Conservation (phyloP, 2,797 vertebrate species). For the Pangasius macronema region DNA sequence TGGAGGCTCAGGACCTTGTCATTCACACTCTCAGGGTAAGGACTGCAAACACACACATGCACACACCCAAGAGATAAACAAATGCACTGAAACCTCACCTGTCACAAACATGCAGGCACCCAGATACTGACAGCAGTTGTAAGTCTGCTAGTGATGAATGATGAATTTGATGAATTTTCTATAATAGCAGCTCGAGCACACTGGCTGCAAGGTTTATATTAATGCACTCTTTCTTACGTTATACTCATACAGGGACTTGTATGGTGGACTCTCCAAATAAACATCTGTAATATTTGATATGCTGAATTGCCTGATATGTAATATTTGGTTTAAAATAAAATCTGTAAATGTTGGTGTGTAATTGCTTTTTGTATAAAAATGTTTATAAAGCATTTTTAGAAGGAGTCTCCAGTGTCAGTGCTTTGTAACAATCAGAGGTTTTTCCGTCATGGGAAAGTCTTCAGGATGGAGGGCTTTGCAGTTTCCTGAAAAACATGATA, state of each 20-base stretch:
- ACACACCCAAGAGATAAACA: constrained; percentile 20
- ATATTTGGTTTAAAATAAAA: background rate
- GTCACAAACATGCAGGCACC: background rate
- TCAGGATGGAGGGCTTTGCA: background rate
- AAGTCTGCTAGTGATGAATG: background rate
- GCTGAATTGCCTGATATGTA: background rate
- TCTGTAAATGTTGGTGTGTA: background rate
- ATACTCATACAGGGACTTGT: background rate
- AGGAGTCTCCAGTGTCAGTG: background rate
- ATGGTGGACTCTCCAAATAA: background rate
- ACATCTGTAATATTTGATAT: background rate
- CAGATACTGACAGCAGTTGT: background rate
- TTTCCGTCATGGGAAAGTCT: background rate
- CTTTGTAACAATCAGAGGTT: background rate
- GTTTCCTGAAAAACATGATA: background rate
- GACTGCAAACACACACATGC: constrained; percentile 25
- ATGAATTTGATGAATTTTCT: background rate
- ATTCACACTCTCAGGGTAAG: constrained; percentile 95
- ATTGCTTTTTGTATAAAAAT: background rate
- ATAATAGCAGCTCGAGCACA: background rate
- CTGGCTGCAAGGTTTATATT: background rate
- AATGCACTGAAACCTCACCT: background rate
- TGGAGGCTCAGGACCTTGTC: constrained; percentile 95
- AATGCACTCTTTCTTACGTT: background rate
- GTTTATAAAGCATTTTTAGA: background rate